phyloP scores from a whole-genome alignment of 2,888 invertebrate genomes.

The Cosmia pyralina region DNA sequence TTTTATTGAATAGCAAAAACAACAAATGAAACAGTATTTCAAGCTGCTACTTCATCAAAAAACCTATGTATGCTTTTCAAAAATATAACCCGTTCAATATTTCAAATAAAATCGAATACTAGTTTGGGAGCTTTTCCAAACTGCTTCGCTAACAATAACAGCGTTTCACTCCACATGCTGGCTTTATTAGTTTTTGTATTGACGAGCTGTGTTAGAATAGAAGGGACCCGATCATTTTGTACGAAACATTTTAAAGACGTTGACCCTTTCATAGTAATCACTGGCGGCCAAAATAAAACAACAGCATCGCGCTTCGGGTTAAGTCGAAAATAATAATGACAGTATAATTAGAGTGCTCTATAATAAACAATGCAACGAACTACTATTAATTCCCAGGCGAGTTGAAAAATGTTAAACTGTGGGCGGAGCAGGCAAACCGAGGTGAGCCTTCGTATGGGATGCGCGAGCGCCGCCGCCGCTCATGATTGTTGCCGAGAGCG shows the following conservation, averaged over 20 bases:
- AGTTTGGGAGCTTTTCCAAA: constrained; percentile 22
- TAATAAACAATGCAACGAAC: constrained; percentile 86
- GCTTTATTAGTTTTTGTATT: constrained; percentile 42
- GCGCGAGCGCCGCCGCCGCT: constrained; percentile 56
- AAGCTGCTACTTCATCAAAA: neutral
- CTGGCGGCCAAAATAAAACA: constrained; percentile 52
- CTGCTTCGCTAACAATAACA: constrained; percentile 40
- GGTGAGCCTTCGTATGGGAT: constrained; percentile 80
- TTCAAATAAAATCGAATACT: constrained; percentile 37
- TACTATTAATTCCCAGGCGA: constrained; percentile 84
- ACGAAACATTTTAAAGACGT: constrained; percentile 57
- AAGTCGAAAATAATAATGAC: constrained; percentile 79
- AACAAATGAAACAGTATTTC: constrained; percentile 1
- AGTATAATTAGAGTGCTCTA: constrained; percentile 81
- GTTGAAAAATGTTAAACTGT: constrained; percentile 89
- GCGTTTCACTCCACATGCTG: constrained; percentile 38
- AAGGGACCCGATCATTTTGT: constrained; percentile 36
- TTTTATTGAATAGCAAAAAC: constrained; percentile 5
- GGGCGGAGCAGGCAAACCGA: constrained; percentile 81
- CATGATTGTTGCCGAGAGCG: constrained; percentile 78
- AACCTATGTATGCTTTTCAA: constrained; percentile 8
- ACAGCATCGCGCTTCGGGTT: constrained; percentile 60
- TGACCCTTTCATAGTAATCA: constrained; percentile 61
- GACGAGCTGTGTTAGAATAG: constrained; percentile 26
- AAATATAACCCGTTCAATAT: constrained; percentile 25